Percentiles rank a stretch among this genome's conserved stretches.
Evolutionary conservation across 2,888 invertebrate species (phyloP).

Genomic region (Protonemura montana): DNA sequence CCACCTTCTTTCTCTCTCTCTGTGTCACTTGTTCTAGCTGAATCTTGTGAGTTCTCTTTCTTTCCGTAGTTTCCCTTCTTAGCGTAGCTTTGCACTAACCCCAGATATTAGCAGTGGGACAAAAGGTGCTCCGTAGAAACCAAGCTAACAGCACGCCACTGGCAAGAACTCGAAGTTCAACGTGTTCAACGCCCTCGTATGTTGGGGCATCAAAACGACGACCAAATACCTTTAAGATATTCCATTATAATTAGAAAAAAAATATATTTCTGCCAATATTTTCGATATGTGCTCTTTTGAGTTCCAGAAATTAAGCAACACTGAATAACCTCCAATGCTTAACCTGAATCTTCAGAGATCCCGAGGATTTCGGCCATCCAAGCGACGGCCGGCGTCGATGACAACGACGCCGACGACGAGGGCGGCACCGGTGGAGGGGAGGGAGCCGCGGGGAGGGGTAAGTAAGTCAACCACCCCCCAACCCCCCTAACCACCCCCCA

Average conservation of each 20-base stretch:
- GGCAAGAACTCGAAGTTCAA: no score
- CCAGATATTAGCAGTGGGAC: not conserved
- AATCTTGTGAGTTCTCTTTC: not conserved
- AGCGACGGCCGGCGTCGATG: constrained; percentile 62
- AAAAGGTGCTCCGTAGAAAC: not conserved
- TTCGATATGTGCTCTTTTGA: no score
- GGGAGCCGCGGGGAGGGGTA: constrained; percentile 68
- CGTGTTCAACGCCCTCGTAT: no score
- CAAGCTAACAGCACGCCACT: not conserved
- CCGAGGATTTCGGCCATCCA: constrained; percentile 62
- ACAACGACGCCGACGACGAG: constrained; percentile 69
- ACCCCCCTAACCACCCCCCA: constrained; percentile 25
- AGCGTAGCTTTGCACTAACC: not conserved
- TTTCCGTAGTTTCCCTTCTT: not conserved
- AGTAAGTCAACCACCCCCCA: constrained; percentile 68
- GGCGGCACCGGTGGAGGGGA: constrained; percentile 68
- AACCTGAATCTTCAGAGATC: constrained; percentile 47
- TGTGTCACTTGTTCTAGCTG: no score
- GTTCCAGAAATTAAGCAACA: no score
- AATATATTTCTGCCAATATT: no score
- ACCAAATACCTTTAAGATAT: no score
- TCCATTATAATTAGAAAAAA: no score
- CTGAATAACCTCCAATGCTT: no score
- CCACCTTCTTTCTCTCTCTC: no score
- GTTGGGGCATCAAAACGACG: no score